Conservation (phyloP, 2,113 vertebrate species). For the Calypte anna region DNA sequence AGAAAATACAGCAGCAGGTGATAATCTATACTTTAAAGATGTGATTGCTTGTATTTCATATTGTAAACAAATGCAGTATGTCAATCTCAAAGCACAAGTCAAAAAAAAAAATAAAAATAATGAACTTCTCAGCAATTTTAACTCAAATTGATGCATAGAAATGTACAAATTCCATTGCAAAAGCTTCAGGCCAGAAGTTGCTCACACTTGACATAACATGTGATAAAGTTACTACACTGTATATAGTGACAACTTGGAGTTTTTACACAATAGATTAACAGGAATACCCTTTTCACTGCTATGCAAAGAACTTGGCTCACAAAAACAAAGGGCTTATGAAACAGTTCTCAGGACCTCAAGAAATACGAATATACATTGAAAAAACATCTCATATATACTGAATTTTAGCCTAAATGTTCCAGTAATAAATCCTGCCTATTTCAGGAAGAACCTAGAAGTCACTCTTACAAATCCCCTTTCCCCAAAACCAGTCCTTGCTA, state of each 20-base stretch:
- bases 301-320: conserved; percentile 62
- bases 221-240: conserved; percentile 73
- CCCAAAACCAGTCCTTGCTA: conserved; percentile 11
- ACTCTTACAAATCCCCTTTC: conserved; percentile 4
- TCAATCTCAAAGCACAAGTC: conserved; percentile 76
- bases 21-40: conserved; percentile 71
- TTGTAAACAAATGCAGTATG: conserved; percentile 77
- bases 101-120: not conserved
- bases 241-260: conserved; percentile 67
- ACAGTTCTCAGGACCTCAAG: conserved; percentile 62
- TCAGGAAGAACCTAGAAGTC: conserved; percentile 59
- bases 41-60: conserved; percentile 76
- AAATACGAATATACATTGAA: conserved; percentile 64
- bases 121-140: conserved; percentile 73
- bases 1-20: conserved; percentile 83
- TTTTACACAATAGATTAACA: conserved; percentile 64
- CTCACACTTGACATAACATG: conserved; percentile 73
- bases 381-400: conserved; percentile 66
- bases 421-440: conserved; percentile 54
- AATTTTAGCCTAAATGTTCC: conserved; percentile 59
- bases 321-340: conserved; percentile 64
- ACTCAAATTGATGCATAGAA: conserved; percentile 77
- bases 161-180: conserved; percentile 68
- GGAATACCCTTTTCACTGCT: conserved; percentile 62
- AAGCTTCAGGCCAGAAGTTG: conserved; percentile 72